A percentile compares a stretch with the other conserved stretches of the same genome.
Evolutionary conservation across 2,113 vertebrate genomes (phyloP).

Genomic region (Nothobranchius furzeri): DNA sequence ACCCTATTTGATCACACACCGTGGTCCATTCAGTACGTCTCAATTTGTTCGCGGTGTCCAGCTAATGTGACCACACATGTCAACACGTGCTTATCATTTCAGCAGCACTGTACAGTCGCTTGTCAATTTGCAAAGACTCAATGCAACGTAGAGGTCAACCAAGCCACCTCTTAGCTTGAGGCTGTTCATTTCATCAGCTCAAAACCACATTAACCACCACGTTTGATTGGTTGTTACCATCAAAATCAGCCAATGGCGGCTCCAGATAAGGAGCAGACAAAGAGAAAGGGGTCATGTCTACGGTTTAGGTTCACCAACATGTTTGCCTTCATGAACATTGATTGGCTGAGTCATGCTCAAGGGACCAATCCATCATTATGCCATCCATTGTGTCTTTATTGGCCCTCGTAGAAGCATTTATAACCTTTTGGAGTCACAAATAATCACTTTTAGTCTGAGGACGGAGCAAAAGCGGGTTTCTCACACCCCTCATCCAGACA

Average conservation of each 20-base stretch:
- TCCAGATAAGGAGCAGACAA: constrained; percentile 14
- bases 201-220: neutral
- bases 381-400: constrained; percentile 56
- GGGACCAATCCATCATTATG: constrained; percentile 59
- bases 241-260: neutral
- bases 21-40: constrained; percentile 65
- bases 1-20: constrained; percentile 77
- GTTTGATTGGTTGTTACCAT: neutral
- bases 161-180: neutral
- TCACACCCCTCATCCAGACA: constrained; percentile 12
- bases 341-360: constrained; percentile 53
- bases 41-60: constrained; percentile 54
- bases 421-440: constrained; percentile 59
- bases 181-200: neutral
- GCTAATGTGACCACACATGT: constrained; percentile 11
- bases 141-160: constrained; percentile 4
- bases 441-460: constrained; percentile 48
- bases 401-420: constrained; percentile 49
- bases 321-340: constrained; percentile 59
- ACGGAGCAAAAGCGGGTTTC: constrained; percentile 23
- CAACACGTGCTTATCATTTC: neutral
- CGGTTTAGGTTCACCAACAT: constrained; percentile 44
- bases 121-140: neutral
- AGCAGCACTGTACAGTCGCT: neutral
- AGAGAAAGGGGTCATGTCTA: constrained; percentile 5